These are phyloP conservation scores for Centropyge bicolor DNA, from an alignment of 2,797 vertebrate species.

Conservation along the genomic window DNA sequence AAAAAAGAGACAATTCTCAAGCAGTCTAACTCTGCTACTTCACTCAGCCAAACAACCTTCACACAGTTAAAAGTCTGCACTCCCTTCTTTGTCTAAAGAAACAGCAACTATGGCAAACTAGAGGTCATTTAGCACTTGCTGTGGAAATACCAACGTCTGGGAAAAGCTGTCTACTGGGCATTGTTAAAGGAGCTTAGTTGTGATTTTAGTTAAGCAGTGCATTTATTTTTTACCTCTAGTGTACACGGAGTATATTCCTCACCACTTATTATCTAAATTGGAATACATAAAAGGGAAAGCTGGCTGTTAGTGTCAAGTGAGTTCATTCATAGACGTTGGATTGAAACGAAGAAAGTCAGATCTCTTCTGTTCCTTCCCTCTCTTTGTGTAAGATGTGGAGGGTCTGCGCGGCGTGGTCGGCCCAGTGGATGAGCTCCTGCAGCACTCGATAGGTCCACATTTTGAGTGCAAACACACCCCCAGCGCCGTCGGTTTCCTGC, in stretches of 20 bases:
- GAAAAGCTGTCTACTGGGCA: constrained; percentile 57
- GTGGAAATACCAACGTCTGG: constrained; percentile 75
- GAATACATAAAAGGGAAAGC: constrained; percentile 51
- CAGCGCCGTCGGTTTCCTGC: constrained; percentile 81
- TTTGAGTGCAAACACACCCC: constrained; percentile 78
- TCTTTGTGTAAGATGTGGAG: constrained; percentile 80
- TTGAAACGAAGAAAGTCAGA: constrained; percentile 51
- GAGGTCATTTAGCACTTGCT: constrained; percentile 70
- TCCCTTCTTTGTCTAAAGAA: constrained; percentile 57
- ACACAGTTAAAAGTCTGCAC: constrained; percentile 22
- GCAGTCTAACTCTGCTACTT: constrained; percentile 29
- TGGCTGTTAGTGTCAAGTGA: constrained; percentile 66
- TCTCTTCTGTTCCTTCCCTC: constrained; percentile 63
- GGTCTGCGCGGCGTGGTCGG: constrained; percentile 78
- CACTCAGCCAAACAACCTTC: constrained; percentile 46
- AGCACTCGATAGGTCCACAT: constrained; percentile 85
- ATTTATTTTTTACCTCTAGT: constrained; percentile 36
- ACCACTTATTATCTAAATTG: constrained; percentile 25
- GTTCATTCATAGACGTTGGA: constrained; percentile 46
- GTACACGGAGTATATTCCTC: constrained; percentile 48
- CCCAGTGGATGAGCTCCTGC: constrained; percentile 86
- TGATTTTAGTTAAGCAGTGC: constrained; percentile 54
- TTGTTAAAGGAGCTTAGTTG: constrained; percentile 69
- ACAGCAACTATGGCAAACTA: constrained; percentile 54
- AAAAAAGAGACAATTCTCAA: constrained; percentile 34